phyloP scores from a whole-genome alignment of 2,797 vertebrate genomes.

The Arrhamphus sclerolepis region DNA sequence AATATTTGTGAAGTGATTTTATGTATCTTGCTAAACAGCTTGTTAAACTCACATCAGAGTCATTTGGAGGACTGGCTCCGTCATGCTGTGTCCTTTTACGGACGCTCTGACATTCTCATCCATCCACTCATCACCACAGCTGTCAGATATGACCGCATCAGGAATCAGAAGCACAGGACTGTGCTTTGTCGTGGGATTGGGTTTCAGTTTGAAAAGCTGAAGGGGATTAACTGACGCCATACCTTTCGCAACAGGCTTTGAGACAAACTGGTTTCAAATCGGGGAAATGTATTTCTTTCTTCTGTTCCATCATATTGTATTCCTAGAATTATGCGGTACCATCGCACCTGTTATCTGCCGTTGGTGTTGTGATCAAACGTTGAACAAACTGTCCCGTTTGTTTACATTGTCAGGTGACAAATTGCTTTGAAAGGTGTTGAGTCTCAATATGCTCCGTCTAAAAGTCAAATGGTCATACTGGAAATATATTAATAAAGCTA shows the following conservation, averaged over 20 bases:
- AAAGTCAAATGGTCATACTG: too few species aligned
- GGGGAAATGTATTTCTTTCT: too few species aligned
- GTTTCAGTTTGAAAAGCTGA: slow-evolving; percentile 47
- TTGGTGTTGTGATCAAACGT: too few species aligned
- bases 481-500: too few species aligned
- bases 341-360: too few species aligned
- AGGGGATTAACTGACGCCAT: slow-evolving; percentile 17
- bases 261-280: slow-evolving; percentile 2
- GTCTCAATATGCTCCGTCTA: too few species aligned
- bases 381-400: too few species aligned
- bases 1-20: background rate
- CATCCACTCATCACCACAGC: slow-evolving; percentile 54
- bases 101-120: slow-evolving; percentile 43
- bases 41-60: slow-evolving; percentile 18
- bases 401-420: too few species aligned
- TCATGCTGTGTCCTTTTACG: slow-evolving; percentile 36
- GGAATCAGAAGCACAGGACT: slow-evolving; percentile 31
- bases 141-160: slow-evolving; percentile 46
- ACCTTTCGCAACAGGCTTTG: background rate
- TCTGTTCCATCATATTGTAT: too few species aligned
- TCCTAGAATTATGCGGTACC: too few species aligned
- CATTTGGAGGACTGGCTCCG: slow-evolving; percentile 43
- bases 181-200: slow-evolving; percentile 42
- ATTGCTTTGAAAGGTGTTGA: too few species aligned
- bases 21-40: background rate